Evolutionary conservation across 2,113 vertebrate genomes (phyloP).

Genomic region (Ardeotis arabs): DNA sequence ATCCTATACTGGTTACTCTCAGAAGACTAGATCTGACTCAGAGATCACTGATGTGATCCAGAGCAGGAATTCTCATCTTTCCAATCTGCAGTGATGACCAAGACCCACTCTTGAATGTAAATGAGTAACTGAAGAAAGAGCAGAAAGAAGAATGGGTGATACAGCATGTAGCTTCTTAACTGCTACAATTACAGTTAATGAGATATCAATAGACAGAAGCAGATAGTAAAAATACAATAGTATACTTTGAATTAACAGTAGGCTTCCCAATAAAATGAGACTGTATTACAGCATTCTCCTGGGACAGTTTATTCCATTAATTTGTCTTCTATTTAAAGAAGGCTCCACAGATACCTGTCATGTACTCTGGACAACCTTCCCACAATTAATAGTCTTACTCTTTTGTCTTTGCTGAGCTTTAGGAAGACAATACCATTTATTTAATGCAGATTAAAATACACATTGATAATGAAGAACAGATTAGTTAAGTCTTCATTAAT

Average conservation of each 20-base stretch:
- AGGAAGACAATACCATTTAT: conserved; percentile 26
- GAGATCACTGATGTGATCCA: background rate
- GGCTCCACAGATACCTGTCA: background rate
- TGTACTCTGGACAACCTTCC: background rate
- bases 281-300: background rate
- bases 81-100: background rate
- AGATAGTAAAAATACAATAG: background rate
- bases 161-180: background rate
- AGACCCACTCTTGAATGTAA: background rate
- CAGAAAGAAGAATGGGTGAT: background rate
- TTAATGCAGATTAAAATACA: conserved; percentile 34
- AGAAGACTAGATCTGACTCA: background rate
- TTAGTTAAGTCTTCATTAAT: conserved; percentile 48
- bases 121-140: background rate
- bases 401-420: conserved; percentile 19
- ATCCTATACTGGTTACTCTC: background rate
- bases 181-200: background rate
- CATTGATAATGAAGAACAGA: conserved; percentile 26
- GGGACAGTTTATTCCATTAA: background rate
- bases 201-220: background rate
- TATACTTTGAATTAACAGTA: background rate
- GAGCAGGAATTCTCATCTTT: background rate
- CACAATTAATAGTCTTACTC: background rate
- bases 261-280: background rate
- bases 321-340: background rate